Percentiles rank a stretch among this genome's conserved stretches.
phyloP scores from a whole-genome alignment of 2,797 vertebrate genomes.

The Acanthornis magna region DNA sequence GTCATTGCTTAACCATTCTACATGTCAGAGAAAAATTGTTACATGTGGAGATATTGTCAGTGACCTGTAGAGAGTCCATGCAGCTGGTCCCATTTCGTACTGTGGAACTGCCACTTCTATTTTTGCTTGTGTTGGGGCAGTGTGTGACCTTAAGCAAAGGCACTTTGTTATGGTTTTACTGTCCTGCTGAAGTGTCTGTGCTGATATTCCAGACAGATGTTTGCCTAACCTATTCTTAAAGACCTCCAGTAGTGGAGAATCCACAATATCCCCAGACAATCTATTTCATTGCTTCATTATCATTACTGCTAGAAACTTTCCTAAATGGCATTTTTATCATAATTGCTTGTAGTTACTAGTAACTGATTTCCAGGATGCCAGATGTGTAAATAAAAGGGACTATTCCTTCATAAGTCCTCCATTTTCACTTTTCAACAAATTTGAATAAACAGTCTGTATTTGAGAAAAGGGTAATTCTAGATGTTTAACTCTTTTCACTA shows the following conservation, averaged over 20 bases:
- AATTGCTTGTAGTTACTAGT: slow-evolving; percentile 11
- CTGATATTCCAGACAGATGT: slow-evolving; percentile 22
- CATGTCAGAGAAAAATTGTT: not conserved
- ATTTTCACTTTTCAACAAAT: not conserved
- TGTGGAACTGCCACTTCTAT: not conserved
- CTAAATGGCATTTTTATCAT: slow-evolving; percentile 18
- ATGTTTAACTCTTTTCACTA: not conserved
- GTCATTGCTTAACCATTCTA: not conserved
- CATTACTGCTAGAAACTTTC: slow-evolving; percentile 10
- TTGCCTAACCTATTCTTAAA: slow-evolving; percentile 32
- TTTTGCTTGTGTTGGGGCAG: not conserved
- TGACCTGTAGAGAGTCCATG: not conserved
- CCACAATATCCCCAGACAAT: slow-evolving; percentile 35
- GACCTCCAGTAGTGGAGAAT: slow-evolving; percentile 24
- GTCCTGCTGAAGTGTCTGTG: not conserved
- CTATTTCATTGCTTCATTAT: slow-evolving; percentile 46
- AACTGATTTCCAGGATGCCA: not conserved
- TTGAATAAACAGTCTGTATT: not conserved
- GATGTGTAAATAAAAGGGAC: slow-evolving; percentile 3
- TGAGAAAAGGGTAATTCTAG: not conserved
- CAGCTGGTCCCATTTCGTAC: not conserved
- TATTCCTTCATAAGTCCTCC: not conserved
- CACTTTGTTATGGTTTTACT: not conserved
- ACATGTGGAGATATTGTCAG: not conserved
- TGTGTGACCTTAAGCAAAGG: slow-evolving; percentile 30